Evolutionary conservation across 2,113 vertebrate genomes (phyloP).

Genomic region (human (Homo sapiens)): DNA sequence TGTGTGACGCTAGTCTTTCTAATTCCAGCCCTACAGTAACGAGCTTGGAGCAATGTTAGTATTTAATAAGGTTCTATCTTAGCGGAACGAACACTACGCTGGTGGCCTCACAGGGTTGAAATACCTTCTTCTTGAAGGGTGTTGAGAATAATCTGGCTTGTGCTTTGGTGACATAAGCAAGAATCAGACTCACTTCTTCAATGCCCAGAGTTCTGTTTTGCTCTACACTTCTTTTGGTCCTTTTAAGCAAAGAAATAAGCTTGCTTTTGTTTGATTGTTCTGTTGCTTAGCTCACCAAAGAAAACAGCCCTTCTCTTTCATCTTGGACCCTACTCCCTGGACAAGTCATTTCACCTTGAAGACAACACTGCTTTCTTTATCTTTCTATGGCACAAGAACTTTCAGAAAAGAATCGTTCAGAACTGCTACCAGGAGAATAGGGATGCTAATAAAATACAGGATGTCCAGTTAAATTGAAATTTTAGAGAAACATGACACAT

Average conservation of each 20-base stretch:
- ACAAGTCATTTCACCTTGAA: background rate
- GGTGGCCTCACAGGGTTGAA: background rate
- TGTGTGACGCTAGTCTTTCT: background rate
- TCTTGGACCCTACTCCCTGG: background rate
- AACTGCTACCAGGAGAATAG: background rate
- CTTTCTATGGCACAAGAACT: background rate
- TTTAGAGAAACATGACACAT: background rate
- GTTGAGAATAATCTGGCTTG: background rate
- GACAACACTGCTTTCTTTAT: background rate
- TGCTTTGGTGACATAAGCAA: background rate
- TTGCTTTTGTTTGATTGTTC: background rate
- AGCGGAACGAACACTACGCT: rapidly evolving
- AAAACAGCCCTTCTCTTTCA: background rate
- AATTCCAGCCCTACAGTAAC: background rate
- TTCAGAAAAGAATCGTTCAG: background rate
- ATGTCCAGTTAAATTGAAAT: background rate
- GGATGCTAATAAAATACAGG: background rate
- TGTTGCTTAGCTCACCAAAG: background rate
- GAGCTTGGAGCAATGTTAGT: background rate
- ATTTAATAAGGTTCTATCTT: background rate
- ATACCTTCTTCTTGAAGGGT: background rate
- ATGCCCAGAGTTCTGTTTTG: background rate
- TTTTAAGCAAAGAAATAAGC: background rate
- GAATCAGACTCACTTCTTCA: background rate
- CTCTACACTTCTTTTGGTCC: background rate